phyloP scores from a whole-genome alignment of 1,140 invertebrate species.

The Hermetia illucens region DNA sequence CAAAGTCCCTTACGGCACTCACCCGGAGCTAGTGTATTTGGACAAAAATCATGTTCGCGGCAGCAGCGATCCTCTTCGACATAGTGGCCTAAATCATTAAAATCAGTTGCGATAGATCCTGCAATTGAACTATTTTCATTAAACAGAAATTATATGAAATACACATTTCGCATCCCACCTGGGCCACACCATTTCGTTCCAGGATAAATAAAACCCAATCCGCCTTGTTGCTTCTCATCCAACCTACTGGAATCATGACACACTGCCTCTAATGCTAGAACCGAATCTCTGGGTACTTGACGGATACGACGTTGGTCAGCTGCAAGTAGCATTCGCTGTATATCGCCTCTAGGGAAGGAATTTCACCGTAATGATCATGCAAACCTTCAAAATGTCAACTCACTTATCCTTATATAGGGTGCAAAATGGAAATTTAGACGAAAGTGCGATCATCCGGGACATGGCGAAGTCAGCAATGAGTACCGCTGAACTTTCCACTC shows the following conservation, averaged over 20 bases:
- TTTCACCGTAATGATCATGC: neutral
- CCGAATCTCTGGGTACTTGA: constrained; percentile 42
- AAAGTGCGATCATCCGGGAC: constrained; percentile 48
- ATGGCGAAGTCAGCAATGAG: constrained; percentile 46
- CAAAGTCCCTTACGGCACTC: constrained; percentile 49
- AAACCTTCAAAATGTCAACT: constrained; percentile 1
- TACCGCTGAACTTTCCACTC: constrained; percentile 27
- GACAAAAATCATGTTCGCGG: constrained; percentile 62
- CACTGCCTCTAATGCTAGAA: constrained; percentile 40
- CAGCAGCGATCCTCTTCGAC: constrained; percentile 54
- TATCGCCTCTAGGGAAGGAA: constrained; percentile 33
- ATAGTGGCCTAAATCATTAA: constrained; percentile 50
- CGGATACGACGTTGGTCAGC: constrained; percentile 41
- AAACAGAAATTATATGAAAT: neutral
- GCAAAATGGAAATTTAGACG: constrained; percentile 41
- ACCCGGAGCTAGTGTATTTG: constrained; percentile 39
- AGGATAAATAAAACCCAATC: constrained; percentile 34
- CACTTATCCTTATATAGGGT: constrained; percentile 41
- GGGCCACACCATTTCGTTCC: constrained; percentile 65
- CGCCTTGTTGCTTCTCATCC: constrained; percentile 23
- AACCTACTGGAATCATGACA: constrained; percentile 33
- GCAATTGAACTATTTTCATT: constrained; percentile 1
- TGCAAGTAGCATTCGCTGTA: constrained; percentile 41
- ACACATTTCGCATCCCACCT: too few relatives aligned
- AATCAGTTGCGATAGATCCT: constrained; percentile 39